A percentile compares a stretch with the other conserved stretches of the same genome.
phyloP scores from a whole-genome alignment of 2,888 invertebrate species.

The Melinaea menophilus region DNA sequence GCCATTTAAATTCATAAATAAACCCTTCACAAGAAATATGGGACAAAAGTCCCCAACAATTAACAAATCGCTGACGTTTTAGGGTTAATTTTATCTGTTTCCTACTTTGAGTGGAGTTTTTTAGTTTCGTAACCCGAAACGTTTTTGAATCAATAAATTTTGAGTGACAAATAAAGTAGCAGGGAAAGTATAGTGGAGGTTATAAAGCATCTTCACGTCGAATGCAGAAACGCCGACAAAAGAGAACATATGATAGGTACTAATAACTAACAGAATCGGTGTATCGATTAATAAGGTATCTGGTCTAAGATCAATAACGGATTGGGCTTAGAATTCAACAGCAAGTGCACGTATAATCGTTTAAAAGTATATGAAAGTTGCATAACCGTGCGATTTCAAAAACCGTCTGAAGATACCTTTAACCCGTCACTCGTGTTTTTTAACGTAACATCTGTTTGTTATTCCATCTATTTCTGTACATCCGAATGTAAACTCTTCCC shows the following conservation, averaged over 20 bases:
- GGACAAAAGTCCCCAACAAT: slow-evolving; percentile 68
- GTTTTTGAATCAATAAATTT: slow-evolving; percentile 63
- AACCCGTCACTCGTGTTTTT: slow-evolving; percentile 56
- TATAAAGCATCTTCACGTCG: slow-evolving; percentile 29
- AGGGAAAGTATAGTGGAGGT: slow-evolving; percentile 33
- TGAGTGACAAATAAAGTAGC: slow-evolving; percentile 50
- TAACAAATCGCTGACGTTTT: slow-evolving; percentile 71
- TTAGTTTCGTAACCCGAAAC: slow-evolving; percentile 58
- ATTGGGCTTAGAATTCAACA: too few relatives aligned
- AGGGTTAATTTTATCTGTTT: slow-evolving; percentile 71
- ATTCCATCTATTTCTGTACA: slow-evolving; percentile 64
- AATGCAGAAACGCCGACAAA: background rate
- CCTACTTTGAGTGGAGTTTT: slow-evolving; percentile 47
- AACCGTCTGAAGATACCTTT: slow-evolving; percentile 33
- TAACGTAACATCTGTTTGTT: slow-evolving; percentile 67
- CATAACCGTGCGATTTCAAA: slow-evolving; percentile 3
- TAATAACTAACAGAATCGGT: too few relatives aligned
- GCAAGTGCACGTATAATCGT: too few relatives aligned
- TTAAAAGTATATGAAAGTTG: too few relatives aligned
- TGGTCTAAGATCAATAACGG: background rate
- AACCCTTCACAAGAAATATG: slow-evolving; percentile 52
- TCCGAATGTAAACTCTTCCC: slow-evolving; percentile 51
- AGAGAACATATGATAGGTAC: background rate
- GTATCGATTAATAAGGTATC: background rate
- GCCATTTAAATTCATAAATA: slow-evolving; percentile 75